phyloP scores from a whole-genome alignment of 2,797 vertebrate genomes.

The Amblyopsis hoosieri region DNA sequence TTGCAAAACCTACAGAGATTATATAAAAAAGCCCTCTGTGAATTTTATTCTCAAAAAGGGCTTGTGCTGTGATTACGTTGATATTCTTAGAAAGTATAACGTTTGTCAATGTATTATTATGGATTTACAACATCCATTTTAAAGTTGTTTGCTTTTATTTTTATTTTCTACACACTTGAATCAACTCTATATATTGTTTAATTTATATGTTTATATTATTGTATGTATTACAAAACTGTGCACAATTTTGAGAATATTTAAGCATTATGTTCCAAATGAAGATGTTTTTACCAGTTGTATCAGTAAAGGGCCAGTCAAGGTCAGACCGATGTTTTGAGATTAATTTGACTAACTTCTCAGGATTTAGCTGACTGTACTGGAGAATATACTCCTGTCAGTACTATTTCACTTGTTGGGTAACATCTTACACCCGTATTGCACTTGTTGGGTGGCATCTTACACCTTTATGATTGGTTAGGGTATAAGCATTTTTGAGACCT shows the following conservation, averaged over 20 bases:
- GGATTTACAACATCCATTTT: conserved; percentile 38
- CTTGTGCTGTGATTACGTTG: conserved; percentile 33
- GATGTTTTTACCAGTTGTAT: conserved; percentile 68
- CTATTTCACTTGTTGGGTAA: too few relatives aligned
- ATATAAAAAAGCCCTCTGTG: conserved; percentile 51
- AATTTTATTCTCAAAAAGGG: conserved; percentile 50
- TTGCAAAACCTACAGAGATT: conserved; percentile 52
- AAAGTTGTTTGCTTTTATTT: conserved; percentile 40
- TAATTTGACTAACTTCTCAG: too few relatives aligned
- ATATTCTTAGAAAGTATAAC: conserved; percentile 24
- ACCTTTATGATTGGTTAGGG: too few relatives aligned
- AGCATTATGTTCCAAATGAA: conserved; percentile 62
- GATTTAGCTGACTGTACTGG: too few relatives aligned
- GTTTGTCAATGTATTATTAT: conserved; percentile 28
- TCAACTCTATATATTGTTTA: conserved; percentile 49
- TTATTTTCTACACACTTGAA: conserved; percentile 52
- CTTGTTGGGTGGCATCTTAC: too few relatives aligned
- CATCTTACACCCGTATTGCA: too few relatives aligned
- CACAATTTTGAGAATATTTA: conserved; percentile 62
- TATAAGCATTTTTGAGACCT: too few relatives aligned
- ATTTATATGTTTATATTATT: conserved; percentile 61
- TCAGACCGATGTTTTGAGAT: too few relatives aligned
- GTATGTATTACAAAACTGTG: conserved; percentile 71
- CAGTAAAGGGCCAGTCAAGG: neutral
- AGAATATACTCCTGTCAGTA: too few relatives aligned